Evolutionary conservation across 2,888 invertebrate genomes (phyloP).

Genomic region (Selenia dentaria): DNA sequence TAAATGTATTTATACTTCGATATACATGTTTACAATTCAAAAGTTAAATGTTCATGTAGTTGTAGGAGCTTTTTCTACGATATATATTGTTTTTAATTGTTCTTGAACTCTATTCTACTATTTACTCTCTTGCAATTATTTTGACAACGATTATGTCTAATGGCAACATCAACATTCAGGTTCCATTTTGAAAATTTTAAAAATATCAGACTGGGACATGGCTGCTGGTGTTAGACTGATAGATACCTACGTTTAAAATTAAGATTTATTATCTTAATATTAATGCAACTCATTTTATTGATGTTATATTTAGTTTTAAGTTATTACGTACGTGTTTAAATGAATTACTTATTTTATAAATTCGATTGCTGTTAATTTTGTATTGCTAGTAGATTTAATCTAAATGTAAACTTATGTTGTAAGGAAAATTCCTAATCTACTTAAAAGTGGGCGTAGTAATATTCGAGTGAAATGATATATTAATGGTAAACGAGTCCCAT

Average conservation of each 20-base stretch:
- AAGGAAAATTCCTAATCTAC: conserved; percentile 33
- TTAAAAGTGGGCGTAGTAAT: conserved; percentile 26
- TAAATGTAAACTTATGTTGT: conserved; percentile 19
- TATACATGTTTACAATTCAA: conserved; percentile 41
- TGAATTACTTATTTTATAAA: conserved; percentile 15
- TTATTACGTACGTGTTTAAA: conserved; percentile 14
- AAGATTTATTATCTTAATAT: conserved; percentile 36
- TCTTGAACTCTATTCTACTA: no score
- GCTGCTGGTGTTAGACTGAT: conserved; percentile 63
- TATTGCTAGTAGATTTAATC: conserved; percentile 18
- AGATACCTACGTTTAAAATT: conserved; percentile 28
- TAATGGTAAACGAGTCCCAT: conserved; percentile 62
- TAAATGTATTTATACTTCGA: conserved; percentile 23
- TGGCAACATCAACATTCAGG: conserved; percentile 58
- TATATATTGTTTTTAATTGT: conserved; percentile 29
- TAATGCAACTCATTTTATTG: conserved; percentile 32
- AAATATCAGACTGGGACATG: conserved; percentile 46
- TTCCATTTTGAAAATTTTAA: conserved; percentile 41
- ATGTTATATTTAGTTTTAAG: conserved; percentile 14
- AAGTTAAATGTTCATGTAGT: conserved; percentile 41
- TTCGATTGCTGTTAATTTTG: conserved; percentile 31
- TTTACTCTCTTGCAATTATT: no score
- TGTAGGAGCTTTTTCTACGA: conserved; percentile 45
- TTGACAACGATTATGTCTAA: no score
- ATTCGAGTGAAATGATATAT: conserved; percentile 41